Evolutionary conservation across 1,140 invertebrate species (phyloP).

Genomic region (Acromyrmex heyeri): DNA sequence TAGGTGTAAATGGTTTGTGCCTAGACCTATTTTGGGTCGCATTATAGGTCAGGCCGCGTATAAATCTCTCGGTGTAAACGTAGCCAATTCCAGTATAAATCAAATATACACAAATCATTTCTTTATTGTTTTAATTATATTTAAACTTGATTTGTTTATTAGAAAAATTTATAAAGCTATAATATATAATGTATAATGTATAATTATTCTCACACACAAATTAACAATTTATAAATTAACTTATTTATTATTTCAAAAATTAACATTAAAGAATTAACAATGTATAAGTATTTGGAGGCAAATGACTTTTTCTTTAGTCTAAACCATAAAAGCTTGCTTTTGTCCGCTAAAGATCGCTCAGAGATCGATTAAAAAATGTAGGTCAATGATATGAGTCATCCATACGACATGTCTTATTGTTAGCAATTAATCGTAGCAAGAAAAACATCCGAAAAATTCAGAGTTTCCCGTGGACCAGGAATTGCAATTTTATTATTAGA

Average conservation of each 20-base stretch:
- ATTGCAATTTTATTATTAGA: constrained; percentile 63
- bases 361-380: constrained; percentile 1
- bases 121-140: background rate
- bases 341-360: background rate
- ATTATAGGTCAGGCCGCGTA: too few species aligned
- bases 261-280: background rate
- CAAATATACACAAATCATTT: background rate
- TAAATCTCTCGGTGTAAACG: too few species aligned
- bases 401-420: background rate
- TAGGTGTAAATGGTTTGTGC: too few species aligned
- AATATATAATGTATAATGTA: background rate
- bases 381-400: constrained; percentile 26
- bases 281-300: background rate
- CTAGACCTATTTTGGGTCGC: too few species aligned
- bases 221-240: background rate
- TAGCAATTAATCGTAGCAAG: constrained; percentile 33
- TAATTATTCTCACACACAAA: background rate
- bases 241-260: background rate
- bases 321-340: background rate
- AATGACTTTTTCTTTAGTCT: background rate
- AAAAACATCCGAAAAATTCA: constrained; percentile 27
- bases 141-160: background rate
- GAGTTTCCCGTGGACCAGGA: background rate
- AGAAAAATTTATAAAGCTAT: background rate
- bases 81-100: background rate